A percentile compares a stretch with the other conserved stretches of the same genome.
Conservation (phyloP, 2,113 vertebrate species). For the Lepus americanus region DNA sequence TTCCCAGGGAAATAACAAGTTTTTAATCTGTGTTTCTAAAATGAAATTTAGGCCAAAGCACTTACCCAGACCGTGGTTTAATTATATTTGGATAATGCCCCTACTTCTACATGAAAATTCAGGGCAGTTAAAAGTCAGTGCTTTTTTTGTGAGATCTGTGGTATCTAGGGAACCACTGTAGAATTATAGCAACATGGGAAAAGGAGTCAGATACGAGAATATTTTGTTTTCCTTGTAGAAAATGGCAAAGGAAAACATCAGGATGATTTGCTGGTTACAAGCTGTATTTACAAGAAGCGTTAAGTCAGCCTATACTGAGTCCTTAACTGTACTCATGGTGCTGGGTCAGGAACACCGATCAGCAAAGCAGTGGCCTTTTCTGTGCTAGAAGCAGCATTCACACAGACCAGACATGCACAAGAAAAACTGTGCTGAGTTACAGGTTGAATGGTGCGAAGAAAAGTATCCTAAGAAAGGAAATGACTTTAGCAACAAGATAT, state of each 20-base stretch:
- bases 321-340: background rate
- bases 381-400: background rate
- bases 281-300: background rate
- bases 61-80: background rate
- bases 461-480: slow-evolving; percentile 26
- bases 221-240: slow-evolving; percentile 1
- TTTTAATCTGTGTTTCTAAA: slow-evolving; percentile 63
- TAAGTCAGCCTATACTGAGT: background rate
- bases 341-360: background rate
- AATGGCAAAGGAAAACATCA: background rate
- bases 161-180: background rate
- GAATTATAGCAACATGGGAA: background rate
- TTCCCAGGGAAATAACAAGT: background rate
- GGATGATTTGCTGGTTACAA: background rate
- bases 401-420: background rate
- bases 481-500: background rate
- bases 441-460: background rate
- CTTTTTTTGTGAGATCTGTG: slow-evolving; percentile 29
- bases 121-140: slow-evolving; percentile 64
- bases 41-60: slow-evolving; percentile 53
- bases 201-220: background rate
- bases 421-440: background rate
- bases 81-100: slow-evolving; percentile 49
- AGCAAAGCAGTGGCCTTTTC: background rate
- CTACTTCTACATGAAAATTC: slow-evolving; percentile 44